Base-by-base conservation (phyloP, 2,113 vertebrate species). In the Chamaetylas fuelleborni region DNA sequence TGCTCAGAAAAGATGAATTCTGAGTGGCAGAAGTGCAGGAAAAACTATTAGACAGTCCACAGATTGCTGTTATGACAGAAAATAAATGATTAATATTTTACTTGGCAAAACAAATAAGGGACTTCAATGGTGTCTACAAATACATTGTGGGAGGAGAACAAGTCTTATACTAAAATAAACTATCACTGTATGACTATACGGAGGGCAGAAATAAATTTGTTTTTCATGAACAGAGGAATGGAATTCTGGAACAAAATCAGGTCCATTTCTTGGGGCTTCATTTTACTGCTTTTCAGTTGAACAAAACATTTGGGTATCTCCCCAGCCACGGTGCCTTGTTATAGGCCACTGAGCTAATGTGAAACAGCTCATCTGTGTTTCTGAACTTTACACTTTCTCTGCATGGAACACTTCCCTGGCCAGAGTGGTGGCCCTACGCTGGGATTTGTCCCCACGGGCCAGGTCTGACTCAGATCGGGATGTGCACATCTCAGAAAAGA, bases 11-110 rank as follows among this genome's bases (percentile, higher is more conserved):
- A 81, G 47, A 70, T 74, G 20, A 90, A 89, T 92, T 89, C 48
- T 91, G 72, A 78, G 47, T 77, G 83, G 81, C 79, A 88, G 28
- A 66, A 84, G 28, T 33, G 29, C 38, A 79, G 47, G 56, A 50
- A 51, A 89, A 62, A 24, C 72, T 54, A 40, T 40, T 78, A 83
- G 56, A 65, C 51, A 56, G 88, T 16, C 24, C 42, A 58, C 74
- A 90, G 19, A 16, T 81, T 71, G 64, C 38, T 74, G 12, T 31
- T 88, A 25, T 23, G 64, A 64, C 81, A 86, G 28, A 48, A 72
- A 86, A 78, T 19, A 90, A 90, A 81, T 43, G 12, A 81, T 81
- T 86, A 58, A 74, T 70, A 34, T 60, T 81, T 74, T 74, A 86
- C 40, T 78, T 74, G 29, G 51, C 45, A 73, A 92, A 92, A 77